Evolutionary conservation across 1,140 invertebrate genomes (phyloP).

Genomic region (Tetranychus urticae): DNA sequence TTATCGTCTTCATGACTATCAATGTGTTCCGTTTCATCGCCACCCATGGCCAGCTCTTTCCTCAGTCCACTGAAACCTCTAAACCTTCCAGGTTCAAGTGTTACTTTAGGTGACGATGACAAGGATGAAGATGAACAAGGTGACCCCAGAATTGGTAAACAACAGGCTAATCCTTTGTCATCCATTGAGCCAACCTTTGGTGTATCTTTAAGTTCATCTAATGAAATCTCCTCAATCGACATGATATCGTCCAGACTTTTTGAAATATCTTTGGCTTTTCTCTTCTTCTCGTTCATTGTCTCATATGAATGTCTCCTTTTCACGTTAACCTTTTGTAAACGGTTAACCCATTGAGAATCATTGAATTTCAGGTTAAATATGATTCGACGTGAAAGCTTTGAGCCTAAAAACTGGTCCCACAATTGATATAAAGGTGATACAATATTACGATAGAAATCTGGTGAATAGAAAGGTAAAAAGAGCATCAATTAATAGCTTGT

Average conservation of each 20-base stretch:
- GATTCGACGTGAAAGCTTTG: conserved; percentile 4
- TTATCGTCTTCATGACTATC: background rate
- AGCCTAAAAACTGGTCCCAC: conserved; percentile 10
- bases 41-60: too few species aligned
- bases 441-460: conserved; percentile 10
- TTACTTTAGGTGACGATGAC: background rate
- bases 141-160: background rate
- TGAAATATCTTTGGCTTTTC: background rate
- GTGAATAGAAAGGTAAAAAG: background rate
- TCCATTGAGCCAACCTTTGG: too few species aligned
- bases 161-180: background rate
- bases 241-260: background rate
- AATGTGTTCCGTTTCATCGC: too few species aligned
- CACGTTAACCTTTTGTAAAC: background rate
- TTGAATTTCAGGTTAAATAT: conserved; percentile 10
- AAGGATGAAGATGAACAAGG: background rate
- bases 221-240: background rate
- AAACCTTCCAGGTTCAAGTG: background rate
- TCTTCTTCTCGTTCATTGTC: background rate
- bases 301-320: conserved; percentile 2
- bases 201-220: background rate
- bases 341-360: conserved; percentile 4
- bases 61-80: background rate
- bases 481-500: background rate
- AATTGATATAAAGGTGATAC: conserved; percentile 10